A percentile compares a stretch with the other conserved stretches of the same genome.
Evolutionary conservation across 2,797 vertebrate species (phyloP).

Genomic region (Holocentrus rufus): DNA sequence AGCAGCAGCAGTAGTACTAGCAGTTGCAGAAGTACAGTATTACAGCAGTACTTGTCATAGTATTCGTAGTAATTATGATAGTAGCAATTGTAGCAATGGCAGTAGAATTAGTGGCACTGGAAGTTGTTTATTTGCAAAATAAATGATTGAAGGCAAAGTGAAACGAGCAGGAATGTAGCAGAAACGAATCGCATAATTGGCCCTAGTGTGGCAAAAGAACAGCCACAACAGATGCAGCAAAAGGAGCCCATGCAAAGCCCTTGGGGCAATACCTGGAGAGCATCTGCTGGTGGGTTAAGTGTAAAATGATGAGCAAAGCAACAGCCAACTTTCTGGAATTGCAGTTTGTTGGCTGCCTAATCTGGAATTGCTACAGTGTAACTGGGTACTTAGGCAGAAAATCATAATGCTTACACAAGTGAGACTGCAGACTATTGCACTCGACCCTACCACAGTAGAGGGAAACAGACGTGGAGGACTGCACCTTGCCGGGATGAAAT

Average conservation of each 20-base stretch:
- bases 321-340: not conserved
- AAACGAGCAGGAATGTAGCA: no score
- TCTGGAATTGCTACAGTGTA: not conserved
- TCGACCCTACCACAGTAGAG: not conserved
- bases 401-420: not conserved
- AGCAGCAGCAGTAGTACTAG: not conserved
- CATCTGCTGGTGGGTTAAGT: not conserved
- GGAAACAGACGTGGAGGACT: constrained; percentile 5
- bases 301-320: not conserved
- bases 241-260: not conserved
- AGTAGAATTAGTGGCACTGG: not conserved
- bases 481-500: constrained; percentile 21
- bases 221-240: not conserved
- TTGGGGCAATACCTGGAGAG: not conserved
- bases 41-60: no score
- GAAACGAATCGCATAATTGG: not conserved
- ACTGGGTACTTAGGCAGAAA: not conserved
- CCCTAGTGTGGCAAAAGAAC: not conserved
- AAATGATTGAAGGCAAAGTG: not conserved
- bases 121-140: not conserved
- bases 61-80: not conserved
- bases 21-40: no score
- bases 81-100: not conserved
- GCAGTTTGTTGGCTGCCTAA: not conserved
- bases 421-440: not conserved